phyloP scores from a whole-genome alignment of 2,113 vertebrate species.

The Notiomystis cincta region DNA sequence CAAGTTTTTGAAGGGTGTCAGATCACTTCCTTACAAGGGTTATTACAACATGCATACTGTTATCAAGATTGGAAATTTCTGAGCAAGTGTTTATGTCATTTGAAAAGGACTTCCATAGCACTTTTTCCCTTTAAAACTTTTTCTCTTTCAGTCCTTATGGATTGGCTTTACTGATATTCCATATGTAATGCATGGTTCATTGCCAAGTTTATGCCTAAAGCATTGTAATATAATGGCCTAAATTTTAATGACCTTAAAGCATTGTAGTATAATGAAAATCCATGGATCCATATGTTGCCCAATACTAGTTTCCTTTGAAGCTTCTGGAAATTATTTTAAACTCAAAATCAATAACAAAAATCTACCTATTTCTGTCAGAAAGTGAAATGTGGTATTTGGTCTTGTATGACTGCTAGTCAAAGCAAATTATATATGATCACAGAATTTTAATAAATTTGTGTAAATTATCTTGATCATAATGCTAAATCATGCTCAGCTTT shows the following conservation, averaged over 20 bases:
- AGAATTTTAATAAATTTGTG: background rate
- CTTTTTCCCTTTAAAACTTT: background rate
- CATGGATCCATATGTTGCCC: background rate
- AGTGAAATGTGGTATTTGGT: background rate
- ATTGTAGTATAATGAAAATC: background rate
- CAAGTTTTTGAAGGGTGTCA: background rate
- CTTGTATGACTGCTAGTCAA: background rate
- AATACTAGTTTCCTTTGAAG: background rate
- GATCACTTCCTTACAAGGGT: background rate
- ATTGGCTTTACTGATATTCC: background rate
- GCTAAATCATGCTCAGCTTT: background rate
- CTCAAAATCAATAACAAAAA: background rate
- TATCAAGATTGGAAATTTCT: background rate
- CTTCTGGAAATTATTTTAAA: background rate
- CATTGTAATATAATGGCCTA: background rate
- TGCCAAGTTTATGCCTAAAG: background rate
- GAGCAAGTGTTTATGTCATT: background rate
- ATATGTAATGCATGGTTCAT: background rate
- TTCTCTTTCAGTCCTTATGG: background rate
- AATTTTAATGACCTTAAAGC: background rate
- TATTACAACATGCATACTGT: background rate
- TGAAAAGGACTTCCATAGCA: background rate
- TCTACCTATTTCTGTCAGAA: background rate
- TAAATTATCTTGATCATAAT: background rate
- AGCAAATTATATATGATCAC: background rate